A percentile compares a stretch with the other conserved stretches of the same genome.
These are phyloP conservation scores for Meriones psammophilus DNA, from an alignment of 2,797 vertebrate genomes.

Conservation along the genomic window DNA sequence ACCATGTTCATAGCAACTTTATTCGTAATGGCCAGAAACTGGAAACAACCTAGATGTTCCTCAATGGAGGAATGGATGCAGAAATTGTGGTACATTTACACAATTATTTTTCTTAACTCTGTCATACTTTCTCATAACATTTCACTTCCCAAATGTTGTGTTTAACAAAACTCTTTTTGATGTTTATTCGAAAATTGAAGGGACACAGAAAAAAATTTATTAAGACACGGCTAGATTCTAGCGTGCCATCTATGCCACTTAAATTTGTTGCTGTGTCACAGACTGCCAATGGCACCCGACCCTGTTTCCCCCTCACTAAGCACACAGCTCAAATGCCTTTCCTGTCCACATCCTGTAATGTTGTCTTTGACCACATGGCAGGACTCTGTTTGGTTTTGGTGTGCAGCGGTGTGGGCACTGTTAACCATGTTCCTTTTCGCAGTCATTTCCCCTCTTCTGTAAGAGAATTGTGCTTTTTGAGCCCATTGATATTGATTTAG, in stretches of 20 bases:
- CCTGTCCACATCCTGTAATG: background rate
- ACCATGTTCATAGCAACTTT: too few relatives aligned
- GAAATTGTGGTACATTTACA: too few relatives aligned
- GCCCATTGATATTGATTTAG: background rate
- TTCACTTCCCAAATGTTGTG: slow-evolving; percentile 37
- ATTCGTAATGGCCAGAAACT: too few relatives aligned
- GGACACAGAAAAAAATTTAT: background rate
- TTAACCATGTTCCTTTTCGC: background rate
- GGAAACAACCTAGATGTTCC: too few relatives aligned
- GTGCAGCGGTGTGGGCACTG: background rate
- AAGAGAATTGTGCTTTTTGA: background rate
- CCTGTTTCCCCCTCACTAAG: background rate
- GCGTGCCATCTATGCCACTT: background rate
- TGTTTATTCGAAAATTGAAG: slow-evolving; percentile 21
- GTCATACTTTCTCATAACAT: background rate
- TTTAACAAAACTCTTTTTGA: slow-evolving; percentile 17
- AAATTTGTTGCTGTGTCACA: background rate
- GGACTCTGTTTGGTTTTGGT: background rate
- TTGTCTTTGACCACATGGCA: background rate
- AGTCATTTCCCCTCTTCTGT: background rate
- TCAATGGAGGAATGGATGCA: too few relatives aligned
- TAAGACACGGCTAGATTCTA: background rate
- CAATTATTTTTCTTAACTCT: too few relatives aligned
- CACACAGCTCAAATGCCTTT: background rate
- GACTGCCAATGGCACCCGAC: background rate